These are phyloP conservation scores for Ageneiosus marmoratus DNA, from an alignment of 2,113 vertebrate species.

Conservation along the genomic window DNA sequence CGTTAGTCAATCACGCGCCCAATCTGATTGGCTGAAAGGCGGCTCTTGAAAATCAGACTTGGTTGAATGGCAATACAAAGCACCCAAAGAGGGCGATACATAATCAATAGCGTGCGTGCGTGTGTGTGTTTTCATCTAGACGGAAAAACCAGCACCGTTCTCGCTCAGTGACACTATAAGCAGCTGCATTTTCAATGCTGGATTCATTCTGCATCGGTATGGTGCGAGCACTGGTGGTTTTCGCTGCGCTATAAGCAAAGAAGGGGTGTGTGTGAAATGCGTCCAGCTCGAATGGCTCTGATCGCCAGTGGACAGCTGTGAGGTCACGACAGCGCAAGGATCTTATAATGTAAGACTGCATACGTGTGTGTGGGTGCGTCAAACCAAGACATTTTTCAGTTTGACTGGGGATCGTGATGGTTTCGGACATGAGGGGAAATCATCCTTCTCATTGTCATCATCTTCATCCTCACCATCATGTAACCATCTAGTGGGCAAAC, in stretches of 20 bases:
- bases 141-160: background rate
- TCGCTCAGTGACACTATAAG: background rate
- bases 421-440: conserved; percentile 44
- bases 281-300: conserved; percentile 30
- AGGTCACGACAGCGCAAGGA: conserved; percentile 36
- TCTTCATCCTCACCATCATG: conserved; percentile 41
- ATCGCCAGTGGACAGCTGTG: conserved; percentile 39
- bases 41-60: conserved; percentile 72
- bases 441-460: background rate
- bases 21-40: conserved; percentile 71
- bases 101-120: conserved; percentile 29
- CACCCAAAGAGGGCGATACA: conserved; percentile 54
- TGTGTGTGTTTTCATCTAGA: background rate
- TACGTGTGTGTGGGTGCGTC: background rate
- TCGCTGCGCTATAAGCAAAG: conserved; percentile 28
- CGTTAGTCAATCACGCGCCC: conserved; percentile 65
- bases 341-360: conserved; percentile 4
- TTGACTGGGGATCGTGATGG: conserved; percentile 52
- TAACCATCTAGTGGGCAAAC: conserved; percentile 51
- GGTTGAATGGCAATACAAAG: conserved; percentile 74
- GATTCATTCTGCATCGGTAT: conserved; percentile 5
- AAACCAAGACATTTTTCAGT: conserved; percentile 1
- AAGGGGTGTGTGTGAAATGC: conserved; percentile 28
- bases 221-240: background rate
- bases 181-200: background rate